These are phyloP conservation scores for Brachionus calyciflorus DNA, from an alignment of 1,140 invertebrate genomes.

Conservation along the genomic window DNA sequence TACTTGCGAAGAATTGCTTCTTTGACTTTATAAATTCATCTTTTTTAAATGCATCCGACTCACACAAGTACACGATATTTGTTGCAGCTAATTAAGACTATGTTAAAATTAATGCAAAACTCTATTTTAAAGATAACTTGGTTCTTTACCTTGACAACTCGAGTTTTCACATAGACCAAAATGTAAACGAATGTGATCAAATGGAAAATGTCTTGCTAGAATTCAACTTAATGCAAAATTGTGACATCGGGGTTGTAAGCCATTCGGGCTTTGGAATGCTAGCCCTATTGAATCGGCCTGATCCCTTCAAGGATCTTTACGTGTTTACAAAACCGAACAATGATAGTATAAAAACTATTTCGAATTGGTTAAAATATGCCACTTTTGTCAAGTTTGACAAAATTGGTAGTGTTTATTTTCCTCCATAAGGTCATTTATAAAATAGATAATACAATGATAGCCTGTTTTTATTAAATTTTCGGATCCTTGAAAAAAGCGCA, in stretches of 20 bases:
- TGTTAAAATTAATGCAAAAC: neutral
- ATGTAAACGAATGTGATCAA: conserved; percentile 3
- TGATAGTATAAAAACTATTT: too few species aligned
- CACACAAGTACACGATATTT: conserved; percentile 6
- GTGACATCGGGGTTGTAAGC: conserved; percentile 25
- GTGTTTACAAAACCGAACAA: conserved; percentile 17
- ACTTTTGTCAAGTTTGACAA: too few species aligned
- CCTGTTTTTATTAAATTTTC: too few species aligned
- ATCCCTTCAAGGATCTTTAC: conserved; percentile 14
- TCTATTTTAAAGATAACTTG: neutral
- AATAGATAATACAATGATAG: too few species aligned
- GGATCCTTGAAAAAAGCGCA: too few species aligned
- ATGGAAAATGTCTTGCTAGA: conserved; percentile 23
- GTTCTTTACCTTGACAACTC: neutral
- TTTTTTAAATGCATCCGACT: neutral
- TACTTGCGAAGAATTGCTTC: neutral
- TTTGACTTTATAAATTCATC: neutral
- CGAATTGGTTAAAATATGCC: too few species aligned
- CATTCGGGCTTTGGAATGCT: conserved; percentile 31
- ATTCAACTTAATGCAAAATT: conserved; percentile 37
- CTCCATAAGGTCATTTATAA: too few species aligned
- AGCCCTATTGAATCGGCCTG: neutral
- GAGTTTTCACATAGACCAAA: neutral
- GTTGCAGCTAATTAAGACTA: neutral
- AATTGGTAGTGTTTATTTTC: too few species aligned